A percentile compares a stretch with the other conserved stretches of the same genome.
phyloP scores from a whole-genome alignment of 1,140 invertebrate genomes.

The Centruroides sculpturatus region DNA sequence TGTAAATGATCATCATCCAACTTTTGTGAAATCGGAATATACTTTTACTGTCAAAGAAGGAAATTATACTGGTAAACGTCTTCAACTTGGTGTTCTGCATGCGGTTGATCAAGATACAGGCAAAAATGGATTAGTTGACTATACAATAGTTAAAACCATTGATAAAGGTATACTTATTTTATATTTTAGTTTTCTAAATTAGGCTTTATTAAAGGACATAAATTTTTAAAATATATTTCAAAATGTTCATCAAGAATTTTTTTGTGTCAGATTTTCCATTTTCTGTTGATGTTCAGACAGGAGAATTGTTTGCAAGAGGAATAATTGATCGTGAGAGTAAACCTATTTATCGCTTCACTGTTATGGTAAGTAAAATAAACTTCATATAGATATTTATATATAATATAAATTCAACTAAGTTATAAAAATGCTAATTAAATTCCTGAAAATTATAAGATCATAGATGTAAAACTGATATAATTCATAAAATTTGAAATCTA shows the following conservation, averaged over 20 bases:
- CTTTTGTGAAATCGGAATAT: conserved; percentile 65
- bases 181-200: too few species aligned
- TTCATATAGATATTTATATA: neutral
- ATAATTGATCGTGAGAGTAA: conserved; percentile 59
- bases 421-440: too few species aligned
- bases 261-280: conserved; percentile 43
- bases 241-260: neutral
- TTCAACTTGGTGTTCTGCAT: conserved; percentile 41
- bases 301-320: conserved; percentile 55
- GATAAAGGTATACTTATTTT: conserved; percentile 9
- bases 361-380: conserved; percentile 41
- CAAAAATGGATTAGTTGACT: conserved; percentile 30
- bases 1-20: conserved; percentile 70
- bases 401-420: too few species aligned
- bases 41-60: conserved; percentile 68
- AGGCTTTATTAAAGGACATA: neutral
- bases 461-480: too few species aligned
- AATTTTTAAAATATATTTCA: too few species aligned
- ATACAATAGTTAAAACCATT: conserved; percentile 21
- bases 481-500: too few species aligned
- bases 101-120: conserved; percentile 51
- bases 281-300: conserved; percentile 51
- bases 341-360: conserved; percentile 52
- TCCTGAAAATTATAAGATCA: too few species aligned
- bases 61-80: conserved; percentile 33